Conservation (phyloP, 2,113 vertebrate species). For the Ammodramus savannarum region DNA sequence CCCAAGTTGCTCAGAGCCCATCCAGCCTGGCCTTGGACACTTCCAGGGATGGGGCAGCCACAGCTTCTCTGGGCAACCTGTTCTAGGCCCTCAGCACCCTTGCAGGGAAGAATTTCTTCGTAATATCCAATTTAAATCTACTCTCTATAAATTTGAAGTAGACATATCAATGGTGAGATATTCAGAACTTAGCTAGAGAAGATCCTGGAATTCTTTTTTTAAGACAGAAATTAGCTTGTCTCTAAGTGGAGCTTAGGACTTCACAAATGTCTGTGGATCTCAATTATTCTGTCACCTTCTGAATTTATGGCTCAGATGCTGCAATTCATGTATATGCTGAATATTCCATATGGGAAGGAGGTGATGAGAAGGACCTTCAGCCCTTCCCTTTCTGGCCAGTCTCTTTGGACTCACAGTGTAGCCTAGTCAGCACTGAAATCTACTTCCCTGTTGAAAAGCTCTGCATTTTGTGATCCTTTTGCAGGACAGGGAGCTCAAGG, state of each 20-base stretch:
- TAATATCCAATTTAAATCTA: not conserved
- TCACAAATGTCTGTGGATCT: not conserved
- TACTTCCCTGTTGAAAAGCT: not conserved
- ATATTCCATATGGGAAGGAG: not conserved
- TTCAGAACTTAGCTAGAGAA: not conserved
- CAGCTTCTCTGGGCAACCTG: not conserved
- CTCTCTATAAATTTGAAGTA: not conserved
- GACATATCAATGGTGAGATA: not conserved
- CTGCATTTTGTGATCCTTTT: not conserved
- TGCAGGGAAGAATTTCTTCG: not conserved
- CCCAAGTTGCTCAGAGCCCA: rapidly evolving
- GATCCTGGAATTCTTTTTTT: not conserved
- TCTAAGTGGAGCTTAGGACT: not conserved
- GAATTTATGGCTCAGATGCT: not conserved
- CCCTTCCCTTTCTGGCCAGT: not conserved
- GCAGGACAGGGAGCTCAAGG: not conserved
- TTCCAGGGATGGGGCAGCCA: not conserved
- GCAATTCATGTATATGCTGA: not conserved
- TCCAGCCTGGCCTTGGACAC: not conserved
- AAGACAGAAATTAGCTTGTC: not conserved
- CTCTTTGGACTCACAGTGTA: not conserved
- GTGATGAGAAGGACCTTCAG: not conserved
- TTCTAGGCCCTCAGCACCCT: not conserved
- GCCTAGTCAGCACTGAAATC: not conserved
- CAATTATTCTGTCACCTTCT: not conserved